Evolutionary conservation across 2,113 vertebrate genomes (phyloP).

Genomic region (Recurvirostra avosetta): DNA sequence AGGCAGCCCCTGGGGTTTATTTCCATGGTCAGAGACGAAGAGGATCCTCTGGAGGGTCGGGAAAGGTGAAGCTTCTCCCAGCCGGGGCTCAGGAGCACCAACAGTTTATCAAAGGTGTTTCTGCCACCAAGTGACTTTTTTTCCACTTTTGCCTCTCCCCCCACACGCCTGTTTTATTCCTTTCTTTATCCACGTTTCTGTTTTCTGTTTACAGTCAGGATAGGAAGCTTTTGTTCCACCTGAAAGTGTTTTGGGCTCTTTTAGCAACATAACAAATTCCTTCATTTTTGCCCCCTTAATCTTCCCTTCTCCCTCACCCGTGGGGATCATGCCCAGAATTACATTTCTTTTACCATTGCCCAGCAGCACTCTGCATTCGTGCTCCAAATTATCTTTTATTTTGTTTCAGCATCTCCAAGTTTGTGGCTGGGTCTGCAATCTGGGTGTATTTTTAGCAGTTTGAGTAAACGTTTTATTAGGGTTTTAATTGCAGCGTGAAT

Average conservation of each 20-base stretch:
- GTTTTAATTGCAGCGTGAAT: not conserved
- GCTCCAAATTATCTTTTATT: not conserved
- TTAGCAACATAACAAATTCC: not conserved
- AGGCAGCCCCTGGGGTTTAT: not conserved
- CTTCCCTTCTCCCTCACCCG: not conserved
- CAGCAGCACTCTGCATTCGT: not conserved
- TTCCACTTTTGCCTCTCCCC: not conserved
- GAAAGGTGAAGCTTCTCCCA: not conserved
- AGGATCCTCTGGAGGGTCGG: not conserved
- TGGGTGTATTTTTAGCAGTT: not conserved
- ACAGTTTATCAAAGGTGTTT: not conserved
- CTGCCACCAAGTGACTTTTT: not conserved
- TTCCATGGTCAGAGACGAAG: not conserved
- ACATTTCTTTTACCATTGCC: not conserved
- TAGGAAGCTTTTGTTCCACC: not conserved
- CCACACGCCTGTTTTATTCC: not conserved
- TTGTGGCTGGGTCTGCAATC: not conserved
- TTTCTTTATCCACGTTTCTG: not conserved
- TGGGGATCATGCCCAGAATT: not conserved
- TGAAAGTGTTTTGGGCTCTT: not conserved
- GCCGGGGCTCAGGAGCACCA: not conserved
- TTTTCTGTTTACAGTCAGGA: not conserved
- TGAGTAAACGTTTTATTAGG: not conserved
- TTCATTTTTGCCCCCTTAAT: fast-evolving
- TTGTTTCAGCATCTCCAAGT: not conserved